Percentiles rank a stretch among this genome's conserved stretches.
Conservation (phyloP, 1,140 invertebrate genomes). For the Drosophila persimilis region DNA sequence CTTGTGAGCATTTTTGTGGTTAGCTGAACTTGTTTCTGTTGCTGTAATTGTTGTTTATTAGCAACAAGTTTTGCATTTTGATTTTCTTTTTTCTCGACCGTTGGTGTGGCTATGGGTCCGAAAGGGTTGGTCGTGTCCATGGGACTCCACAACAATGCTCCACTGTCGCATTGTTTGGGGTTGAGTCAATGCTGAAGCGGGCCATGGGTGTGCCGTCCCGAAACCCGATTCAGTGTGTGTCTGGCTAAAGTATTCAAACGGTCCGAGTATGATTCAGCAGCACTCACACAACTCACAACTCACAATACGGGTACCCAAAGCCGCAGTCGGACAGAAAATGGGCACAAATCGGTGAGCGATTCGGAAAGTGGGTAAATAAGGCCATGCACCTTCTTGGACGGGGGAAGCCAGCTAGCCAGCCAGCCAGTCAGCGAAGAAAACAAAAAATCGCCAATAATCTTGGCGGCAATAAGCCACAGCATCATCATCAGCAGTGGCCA, state of each 20-base stretch:
- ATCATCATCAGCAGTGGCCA: conserved; percentile 9
- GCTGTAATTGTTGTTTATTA: conserved; percentile 57
- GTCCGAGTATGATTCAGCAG: conserved; percentile 66
- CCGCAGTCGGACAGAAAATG: conserved; percentile 13
- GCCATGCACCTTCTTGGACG: conserved; percentile 72
- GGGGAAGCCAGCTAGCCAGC: conserved; percentile 7
- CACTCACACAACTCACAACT: conserved; percentile 2
- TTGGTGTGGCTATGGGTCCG: conserved; percentile 27
- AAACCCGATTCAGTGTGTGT: conserved; percentile 37
- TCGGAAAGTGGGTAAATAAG: conserved; percentile 82
- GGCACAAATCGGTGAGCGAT: conserved; percentile 50
- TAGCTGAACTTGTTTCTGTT: conserved; percentile 53
- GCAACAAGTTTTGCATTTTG: conserved; percentile 79
- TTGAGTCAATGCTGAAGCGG: conserved; percentile 59
- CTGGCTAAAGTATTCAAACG: conserved; percentile 64
- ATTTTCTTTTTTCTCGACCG: conserved; percentile 32
- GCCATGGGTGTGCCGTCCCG: conserved; percentile 40
- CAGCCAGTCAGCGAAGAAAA: neutral
- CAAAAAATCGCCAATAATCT: conserved; percentile 30
- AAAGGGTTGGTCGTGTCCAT: conserved; percentile 27
- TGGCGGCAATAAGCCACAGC: conserved; percentile 43
- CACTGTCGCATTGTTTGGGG: conserved; percentile 55
- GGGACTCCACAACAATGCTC: conserved; percentile 38
- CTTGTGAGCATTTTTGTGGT: conserved; percentile 64
- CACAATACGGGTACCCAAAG: neutral